Conservation (phyloP, 2,888 invertebrate species). For the Galerucella pusilla region DNA sequence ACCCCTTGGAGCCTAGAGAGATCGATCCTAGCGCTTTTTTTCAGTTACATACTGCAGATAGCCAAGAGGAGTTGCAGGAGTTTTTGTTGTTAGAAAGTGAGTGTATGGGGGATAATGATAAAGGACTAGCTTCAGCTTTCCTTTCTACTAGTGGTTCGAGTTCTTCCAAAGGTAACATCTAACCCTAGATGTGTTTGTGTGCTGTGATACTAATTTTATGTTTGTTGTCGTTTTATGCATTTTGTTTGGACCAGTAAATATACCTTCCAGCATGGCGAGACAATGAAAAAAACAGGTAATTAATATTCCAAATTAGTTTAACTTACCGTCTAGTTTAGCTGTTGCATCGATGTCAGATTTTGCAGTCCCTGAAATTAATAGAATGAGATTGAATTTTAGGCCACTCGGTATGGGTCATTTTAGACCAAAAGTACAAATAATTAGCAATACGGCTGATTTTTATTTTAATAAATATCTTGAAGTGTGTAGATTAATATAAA, state of each 20-base stretch:
- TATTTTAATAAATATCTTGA: too few species aligned
- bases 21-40: constrained; percentile 69
- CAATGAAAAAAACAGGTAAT: constrained; percentile 52
- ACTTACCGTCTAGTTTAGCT: background rate
- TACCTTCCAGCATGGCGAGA: constrained; percentile 53
- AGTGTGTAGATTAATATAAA: too few species aligned
- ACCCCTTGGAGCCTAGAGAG: constrained; percentile 70
- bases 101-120: constrained; percentile 66
- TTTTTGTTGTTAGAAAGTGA: constrained; percentile 72
- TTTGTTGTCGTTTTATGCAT: constrained; percentile 45
- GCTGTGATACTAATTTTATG: constrained; percentile 48
- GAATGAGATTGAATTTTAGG: too few species aligned
- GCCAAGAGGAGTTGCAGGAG: constrained; percentile 72
- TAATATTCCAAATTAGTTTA: constrained; percentile 17
- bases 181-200: constrained; percentile 42
- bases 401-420: too few species aligned
- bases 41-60: constrained; percentile 71
- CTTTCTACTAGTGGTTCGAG: constrained; percentile 35
- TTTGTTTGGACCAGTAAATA: constrained; percentile 53
- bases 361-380: too few species aligned
- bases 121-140: constrained; percentile 66
- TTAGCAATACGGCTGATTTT: too few species aligned
- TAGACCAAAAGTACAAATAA: too few species aligned
- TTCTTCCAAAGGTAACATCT: constrained; percentile 43
- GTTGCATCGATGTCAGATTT: background rate